Evolutionary conservation across 2,888 invertebrate genomes (phyloP).

Genomic region (Drosophila subsilvestris): DNA sequence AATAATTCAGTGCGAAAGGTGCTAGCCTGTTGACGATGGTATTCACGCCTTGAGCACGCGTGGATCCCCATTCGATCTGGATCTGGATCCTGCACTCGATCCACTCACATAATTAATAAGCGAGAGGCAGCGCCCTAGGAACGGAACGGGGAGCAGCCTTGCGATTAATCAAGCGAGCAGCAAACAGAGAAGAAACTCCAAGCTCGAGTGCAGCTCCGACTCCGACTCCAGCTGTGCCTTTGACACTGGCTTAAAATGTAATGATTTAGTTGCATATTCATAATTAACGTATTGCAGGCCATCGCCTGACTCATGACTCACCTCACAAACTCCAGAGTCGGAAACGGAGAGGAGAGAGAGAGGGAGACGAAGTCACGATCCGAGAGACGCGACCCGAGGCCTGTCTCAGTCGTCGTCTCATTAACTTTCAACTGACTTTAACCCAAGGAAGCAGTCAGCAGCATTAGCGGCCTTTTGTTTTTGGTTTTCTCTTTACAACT

Average conservation of each 20-base stretch:
- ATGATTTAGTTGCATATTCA: slow-evolving; percentile 82
- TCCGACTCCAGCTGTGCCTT: slow-evolving; percentile 77
- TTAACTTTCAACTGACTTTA: slow-evolving; percentile 59
- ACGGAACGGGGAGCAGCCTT: slow-evolving; percentile 16
- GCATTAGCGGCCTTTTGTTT: slow-evolving; percentile 60
- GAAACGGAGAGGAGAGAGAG: neutral
- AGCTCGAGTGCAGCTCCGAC: too few relatives aligned
- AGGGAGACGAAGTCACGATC: slow-evolving; percentile 21
- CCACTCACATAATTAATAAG: slow-evolving; percentile 59
- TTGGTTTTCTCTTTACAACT: slow-evolving; percentile 7
- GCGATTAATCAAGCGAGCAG: slow-evolving; percentile 76
- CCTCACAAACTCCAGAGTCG: neutral
- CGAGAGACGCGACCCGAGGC: slow-evolving; percentile 28
- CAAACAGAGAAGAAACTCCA: too few relatives aligned
- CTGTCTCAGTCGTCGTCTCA: slow-evolving; percentile 68
- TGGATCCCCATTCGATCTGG: slow-evolving; percentile 22
- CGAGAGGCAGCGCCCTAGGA: slow-evolving; percentile 25
- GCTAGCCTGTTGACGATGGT: slow-evolving; percentile 81
- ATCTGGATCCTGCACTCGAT: slow-evolving; percentile 15
- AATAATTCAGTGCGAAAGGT: slow-evolving; percentile 79
- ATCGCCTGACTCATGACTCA: slow-evolving; percentile 56
- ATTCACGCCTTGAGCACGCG: slow-evolving; percentile 81
- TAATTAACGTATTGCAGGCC: slow-evolving; percentile 75
- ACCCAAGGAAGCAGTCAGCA: slow-evolving; percentile 24
- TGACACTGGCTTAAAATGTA: slow-evolving; percentile 82